Evolutionary conservation across 2,113 vertebrate species (phyloP).

Genomic region (Cyanoliseus patagonus): DNA sequence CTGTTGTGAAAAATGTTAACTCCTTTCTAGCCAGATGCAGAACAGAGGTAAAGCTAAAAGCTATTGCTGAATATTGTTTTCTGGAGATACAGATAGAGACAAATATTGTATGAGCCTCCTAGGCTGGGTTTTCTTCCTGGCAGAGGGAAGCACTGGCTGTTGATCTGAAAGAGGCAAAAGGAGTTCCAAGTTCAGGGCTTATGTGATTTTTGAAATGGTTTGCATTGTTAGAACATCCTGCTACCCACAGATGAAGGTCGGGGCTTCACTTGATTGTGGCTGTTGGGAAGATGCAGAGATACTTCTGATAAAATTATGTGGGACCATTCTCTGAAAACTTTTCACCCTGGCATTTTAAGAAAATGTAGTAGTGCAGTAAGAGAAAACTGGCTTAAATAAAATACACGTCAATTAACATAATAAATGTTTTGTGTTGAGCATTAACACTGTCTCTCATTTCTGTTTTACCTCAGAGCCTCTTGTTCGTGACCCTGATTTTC

Average conservation of each 20-base stretch:
- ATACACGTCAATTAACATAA: not conserved
- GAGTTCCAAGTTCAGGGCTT: not conserved
- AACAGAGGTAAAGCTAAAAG: not conserved
- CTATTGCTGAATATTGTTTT: not conserved
- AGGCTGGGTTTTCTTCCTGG: not conserved
- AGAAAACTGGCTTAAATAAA: not conserved
- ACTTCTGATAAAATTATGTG: not conserved
- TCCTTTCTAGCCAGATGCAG: not conserved
- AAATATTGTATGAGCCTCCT: not conserved
- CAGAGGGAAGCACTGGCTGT: rapidly evolving
- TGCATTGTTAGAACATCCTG: not conserved
- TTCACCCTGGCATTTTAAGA: not conserved
- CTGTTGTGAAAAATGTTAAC: not conserved
- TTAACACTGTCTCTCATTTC: not conserved
- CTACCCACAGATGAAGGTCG: not conserved
- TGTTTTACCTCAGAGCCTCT: conserved; percentile 82
- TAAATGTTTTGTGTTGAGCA: not conserved
- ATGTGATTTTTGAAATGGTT: not conserved
- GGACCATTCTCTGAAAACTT: not conserved
- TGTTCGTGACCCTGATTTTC: conserved; percentile 90
- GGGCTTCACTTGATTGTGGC: not conserved
- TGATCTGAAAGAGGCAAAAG: not conserved
- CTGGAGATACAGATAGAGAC: not conserved
- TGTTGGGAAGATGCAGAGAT: not conserved
- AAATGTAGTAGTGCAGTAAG: not conserved